These are phyloP conservation scores for Neoseiulus cucumeris DNA, from an alignment of 1,140 invertebrate genomes.

Conservation along the genomic window DNA sequence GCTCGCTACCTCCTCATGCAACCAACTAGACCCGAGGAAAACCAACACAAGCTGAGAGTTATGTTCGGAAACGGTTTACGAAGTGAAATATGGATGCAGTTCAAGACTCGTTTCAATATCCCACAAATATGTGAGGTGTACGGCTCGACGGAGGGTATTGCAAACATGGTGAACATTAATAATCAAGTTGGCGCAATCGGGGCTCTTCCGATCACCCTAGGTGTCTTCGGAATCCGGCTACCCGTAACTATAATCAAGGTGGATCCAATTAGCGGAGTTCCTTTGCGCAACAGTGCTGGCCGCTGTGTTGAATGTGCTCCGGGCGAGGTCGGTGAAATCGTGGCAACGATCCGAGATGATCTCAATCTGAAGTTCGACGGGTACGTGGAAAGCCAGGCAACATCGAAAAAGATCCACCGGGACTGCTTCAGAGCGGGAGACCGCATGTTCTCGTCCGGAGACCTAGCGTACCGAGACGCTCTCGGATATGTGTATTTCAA, in stretches of 20 bases:
- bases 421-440: neutral
- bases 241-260: slow-evolving; percentile 27
- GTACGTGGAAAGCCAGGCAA: slow-evolving; percentile 26
- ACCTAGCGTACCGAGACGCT: slow-evolving; percentile 20
- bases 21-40: slow-evolving; percentile 28
- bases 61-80: slow-evolving; percentile 38
- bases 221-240: slow-evolving; percentile 29
- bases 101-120: slow-evolving; percentile 33
- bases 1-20: slow-evolving; percentile 35
- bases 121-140: slow-evolving; percentile 35
- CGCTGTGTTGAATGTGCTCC: slow-evolving; percentile 27
- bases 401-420: neutral
- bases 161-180: slow-evolving; percentile 28
- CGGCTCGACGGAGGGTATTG: slow-evolving; percentile 39
- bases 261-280: slow-evolving; percentile 26
- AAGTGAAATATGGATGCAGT: slow-evolving; percentile 35
- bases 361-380: slow-evolving; percentile 28
- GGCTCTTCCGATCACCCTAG: slow-evolving; percentile 22
- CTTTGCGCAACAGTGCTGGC: slow-evolving; percentile 23
- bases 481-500: slow-evolving; percentile 35
- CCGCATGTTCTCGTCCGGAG: slow-evolving; percentile 5
- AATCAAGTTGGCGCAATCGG: neutral
- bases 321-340: slow-evolving; percentile 34
- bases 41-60: slow-evolving; percentile 24
- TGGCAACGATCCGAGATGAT: slow-evolving; percentile 25